Percentiles rank a stretch among this genome's conserved stretches.
Evolutionary conservation across 2,113 vertebrate species (phyloP).

Genomic region (Apeltes quadracus): DNA sequence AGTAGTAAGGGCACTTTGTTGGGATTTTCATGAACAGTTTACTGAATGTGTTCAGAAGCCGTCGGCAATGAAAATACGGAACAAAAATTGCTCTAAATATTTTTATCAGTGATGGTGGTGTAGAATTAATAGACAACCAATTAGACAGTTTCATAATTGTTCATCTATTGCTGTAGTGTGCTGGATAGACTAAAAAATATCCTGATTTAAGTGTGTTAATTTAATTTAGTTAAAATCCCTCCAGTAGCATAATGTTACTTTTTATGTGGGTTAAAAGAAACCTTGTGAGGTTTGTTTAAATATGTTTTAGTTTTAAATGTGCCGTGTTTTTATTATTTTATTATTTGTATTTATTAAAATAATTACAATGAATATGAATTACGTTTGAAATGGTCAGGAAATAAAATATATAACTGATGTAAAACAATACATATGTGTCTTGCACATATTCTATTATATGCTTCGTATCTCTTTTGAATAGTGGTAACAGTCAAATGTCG

Average conservation of each 20-base stretch:
- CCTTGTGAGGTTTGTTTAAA: not conserved
- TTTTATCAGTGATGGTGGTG: not conserved
- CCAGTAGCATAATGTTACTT: not conserved
- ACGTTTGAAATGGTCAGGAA: not conserved
- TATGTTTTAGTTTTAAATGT: too few species aligned
- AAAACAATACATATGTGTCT: not conserved
- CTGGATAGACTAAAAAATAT: not conserved
- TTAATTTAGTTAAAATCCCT: not conserved
- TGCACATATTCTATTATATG: not conserved
- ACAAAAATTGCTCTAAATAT: conserved; percentile 3
- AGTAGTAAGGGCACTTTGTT: conserved; percentile 61
- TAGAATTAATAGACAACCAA: not conserved
- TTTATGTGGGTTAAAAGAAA: not conserved
- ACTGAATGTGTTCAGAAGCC: conserved; percentile 17
- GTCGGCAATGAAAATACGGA: conserved; percentile 26
- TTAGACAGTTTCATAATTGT: conserved; percentile 11
- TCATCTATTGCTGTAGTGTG: not conserved
- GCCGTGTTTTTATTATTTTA: not conserved
- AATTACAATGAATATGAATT: too few species aligned
- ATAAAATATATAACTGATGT: not conserved
- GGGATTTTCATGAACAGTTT: conserved; percentile 27
- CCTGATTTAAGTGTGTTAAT: not conserved
- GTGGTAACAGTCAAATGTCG: not conserved
- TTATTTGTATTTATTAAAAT: too few species aligned
- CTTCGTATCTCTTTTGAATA: not conserved